Conservation (phyloP, 2,797 vertebrate genomes). For the Acanthurus tractus region DNA sequence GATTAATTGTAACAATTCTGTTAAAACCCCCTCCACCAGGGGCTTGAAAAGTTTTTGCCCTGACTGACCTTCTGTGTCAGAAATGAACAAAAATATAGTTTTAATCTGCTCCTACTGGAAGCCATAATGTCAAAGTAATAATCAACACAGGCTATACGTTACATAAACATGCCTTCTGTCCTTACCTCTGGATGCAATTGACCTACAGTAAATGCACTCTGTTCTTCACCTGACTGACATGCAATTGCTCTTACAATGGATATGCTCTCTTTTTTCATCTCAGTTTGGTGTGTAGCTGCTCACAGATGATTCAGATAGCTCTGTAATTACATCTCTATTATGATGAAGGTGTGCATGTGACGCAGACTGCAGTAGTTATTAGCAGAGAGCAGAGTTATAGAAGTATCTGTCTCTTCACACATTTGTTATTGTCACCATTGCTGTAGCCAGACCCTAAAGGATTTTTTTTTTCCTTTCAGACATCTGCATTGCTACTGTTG, state of each 20-base stretch:
- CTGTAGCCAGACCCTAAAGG: background rate
- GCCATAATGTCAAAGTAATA: constrained; percentile 27
- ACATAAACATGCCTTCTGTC: constrained; percentile 21
- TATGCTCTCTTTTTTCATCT: constrained; percentile 42
- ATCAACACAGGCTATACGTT: constrained; percentile 27
- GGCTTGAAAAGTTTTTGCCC: constrained; percentile 6
- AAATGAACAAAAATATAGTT: constrained; percentile 33
- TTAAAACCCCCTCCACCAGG: background rate
- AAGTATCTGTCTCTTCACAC: constrained; percentile 17
- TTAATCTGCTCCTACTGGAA: constrained; percentile 37
- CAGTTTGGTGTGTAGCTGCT: constrained; percentile 26
- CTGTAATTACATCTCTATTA: constrained; percentile 69
- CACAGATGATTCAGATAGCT: constrained; percentile 57
- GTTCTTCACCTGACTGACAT: constrained; percentile 36
- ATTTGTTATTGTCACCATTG: constrained; percentile 30
- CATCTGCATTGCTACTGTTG: background rate
- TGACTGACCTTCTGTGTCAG: constrained; percentile 11
- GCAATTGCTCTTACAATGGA: constrained; percentile 47
- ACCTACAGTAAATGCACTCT: constrained; percentile 37
- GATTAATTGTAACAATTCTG: constrained; percentile 12
- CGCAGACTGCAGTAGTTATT: constrained; percentile 49
- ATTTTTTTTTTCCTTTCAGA: too few species aligned
- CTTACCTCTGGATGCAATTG: constrained; percentile 39
- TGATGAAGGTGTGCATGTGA: constrained; percentile 31
- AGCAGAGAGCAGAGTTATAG: constrained; percentile 29